These are phyloP conservation scores for Gallinago undulata DNA, from an alignment of 2,113 vertebrate species.

Conservation along the genomic window DNA sequence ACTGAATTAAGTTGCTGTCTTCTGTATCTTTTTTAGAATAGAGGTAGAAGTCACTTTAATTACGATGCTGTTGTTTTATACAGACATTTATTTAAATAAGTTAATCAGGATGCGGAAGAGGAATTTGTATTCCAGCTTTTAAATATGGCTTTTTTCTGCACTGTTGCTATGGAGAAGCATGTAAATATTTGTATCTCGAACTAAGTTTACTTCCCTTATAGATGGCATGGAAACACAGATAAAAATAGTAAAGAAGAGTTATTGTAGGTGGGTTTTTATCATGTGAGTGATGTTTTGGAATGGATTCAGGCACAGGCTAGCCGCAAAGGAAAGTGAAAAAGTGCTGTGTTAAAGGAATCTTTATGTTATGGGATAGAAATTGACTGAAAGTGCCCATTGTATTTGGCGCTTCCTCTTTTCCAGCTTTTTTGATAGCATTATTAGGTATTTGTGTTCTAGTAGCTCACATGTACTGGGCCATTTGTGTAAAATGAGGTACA, in stretches of 20 bases:
- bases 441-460: not conserved
- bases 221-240: conserved; percentile 21
- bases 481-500: not conserved
- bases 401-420: not conserved
- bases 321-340: not conserved
- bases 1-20: not conserved
- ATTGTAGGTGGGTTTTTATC: not conserved
- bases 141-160: not conserved
- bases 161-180: conserved; percentile 22
- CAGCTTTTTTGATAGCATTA: not conserved
- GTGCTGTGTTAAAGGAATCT: not conserved
- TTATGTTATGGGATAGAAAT: not conserved
- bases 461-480: rapidly evolving
- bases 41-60: not conserved
- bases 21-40: not conserved
- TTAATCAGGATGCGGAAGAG: not conserved
- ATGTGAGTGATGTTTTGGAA: not conserved
- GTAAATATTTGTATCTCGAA: conserved; percentile 48
- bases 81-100: not conserved
- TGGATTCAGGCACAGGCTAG: not conserved
- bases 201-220: conserved; percentile 12
- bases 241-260: not conserved
- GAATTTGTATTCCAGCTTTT: not conserved
- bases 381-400: not conserved
- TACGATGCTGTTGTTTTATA: not conserved